phyloP scores from a whole-genome alignment of 2,888 invertebrate genomes.

The Pimpla rufipes region DNA sequence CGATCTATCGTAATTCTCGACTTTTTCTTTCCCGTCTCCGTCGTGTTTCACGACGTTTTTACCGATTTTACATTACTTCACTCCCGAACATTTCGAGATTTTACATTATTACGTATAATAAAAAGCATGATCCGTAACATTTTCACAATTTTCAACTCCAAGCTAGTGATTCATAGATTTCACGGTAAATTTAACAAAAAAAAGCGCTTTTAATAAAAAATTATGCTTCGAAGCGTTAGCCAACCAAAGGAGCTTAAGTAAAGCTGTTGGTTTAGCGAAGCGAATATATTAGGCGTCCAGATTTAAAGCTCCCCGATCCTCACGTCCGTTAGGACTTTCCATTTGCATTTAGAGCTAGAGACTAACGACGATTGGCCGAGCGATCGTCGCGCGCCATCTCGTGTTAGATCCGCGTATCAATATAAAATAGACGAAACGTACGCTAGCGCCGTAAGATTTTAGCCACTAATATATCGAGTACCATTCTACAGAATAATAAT shows the following conservation, averaged over 20 bases:
- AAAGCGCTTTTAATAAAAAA: neutral
- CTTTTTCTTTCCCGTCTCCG: slow-evolving; percentile 4
- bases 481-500: slow-evolving; percentile 51
- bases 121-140: too few relatives aligned
- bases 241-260: neutral
- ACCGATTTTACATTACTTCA: neutral
- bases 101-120: too few relatives aligned
- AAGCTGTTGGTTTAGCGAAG: neutral
- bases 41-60: neutral
- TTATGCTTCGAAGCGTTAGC: slow-evolving; percentile 2
- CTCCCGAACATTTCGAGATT: too few relatives aligned
- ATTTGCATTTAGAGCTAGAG: slow-evolving; percentile 31
- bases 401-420: slow-evolving; percentile 46
- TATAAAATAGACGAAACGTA: slow-evolving; percentile 46
- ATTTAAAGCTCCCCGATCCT: neutral
- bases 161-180: neutral
- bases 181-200: neutral
- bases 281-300: neutral
- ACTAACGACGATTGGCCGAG: slow-evolving; percentile 17
- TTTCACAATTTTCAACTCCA: neutral
- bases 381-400: slow-evolving; percentile 6
- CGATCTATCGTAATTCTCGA: slow-evolving; percentile 32
- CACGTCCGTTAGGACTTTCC: slow-evolving; percentile 17
- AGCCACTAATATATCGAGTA: slow-evolving; percentile 52
- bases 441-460: slow-evolving; percentile 51